These are phyloP conservation scores for Hydractinia symbiolongicarpus DNA, from an alignment of 30 jellyfish, hydroid and myxozoan genomes.

Conservation along the genomic window DNA sequence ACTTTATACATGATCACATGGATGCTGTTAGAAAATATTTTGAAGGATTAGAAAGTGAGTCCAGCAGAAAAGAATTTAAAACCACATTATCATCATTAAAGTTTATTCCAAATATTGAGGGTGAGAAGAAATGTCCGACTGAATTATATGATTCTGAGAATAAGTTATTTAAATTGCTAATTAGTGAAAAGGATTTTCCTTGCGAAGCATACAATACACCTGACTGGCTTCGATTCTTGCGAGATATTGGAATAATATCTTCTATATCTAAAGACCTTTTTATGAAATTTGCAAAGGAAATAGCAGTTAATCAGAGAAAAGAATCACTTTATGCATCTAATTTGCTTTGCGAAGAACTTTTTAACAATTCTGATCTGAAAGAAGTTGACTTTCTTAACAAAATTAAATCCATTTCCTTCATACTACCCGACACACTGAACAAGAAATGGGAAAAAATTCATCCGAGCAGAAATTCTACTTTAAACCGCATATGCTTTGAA, in stretches of 20 bases:
- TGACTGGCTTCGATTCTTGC: conserved; percentile 39
- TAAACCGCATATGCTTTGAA: neutral
- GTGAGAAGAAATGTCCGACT: neutral
- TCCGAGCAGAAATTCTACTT: conserved; percentile 3
- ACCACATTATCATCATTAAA: neutral
- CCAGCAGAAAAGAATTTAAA: neutral
- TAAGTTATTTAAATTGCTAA: conserved; percentile 27
- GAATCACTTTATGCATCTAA: conserved; percentile 24
- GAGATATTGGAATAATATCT: conserved; percentile 34
- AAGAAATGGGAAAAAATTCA: conserved; percentile 20
- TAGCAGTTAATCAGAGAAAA: too few species aligned
- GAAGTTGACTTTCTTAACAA: neutral
- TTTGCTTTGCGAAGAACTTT: conserved; percentile 11
- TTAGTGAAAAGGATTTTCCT: conserved; percentile 37
- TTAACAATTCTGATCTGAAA: conserved; percentile 14
- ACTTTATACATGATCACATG: conserved; percentile 33
- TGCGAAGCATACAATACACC: conserved; percentile 10
- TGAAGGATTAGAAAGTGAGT: neutral
- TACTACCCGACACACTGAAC: conserved; percentile 21
- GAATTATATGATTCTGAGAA: conserved; percentile 46
- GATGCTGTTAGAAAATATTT: conserved; percentile 5
- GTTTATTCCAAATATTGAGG: conserved; percentile 30
- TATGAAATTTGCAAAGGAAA: conserved; percentile 31
- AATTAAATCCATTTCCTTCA: conserved; percentile 14
- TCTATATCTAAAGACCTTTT: conserved; percentile 21